Conservation (phyloP, 1,140 invertebrate species). For the Drosophila chauvacae region DNA sequence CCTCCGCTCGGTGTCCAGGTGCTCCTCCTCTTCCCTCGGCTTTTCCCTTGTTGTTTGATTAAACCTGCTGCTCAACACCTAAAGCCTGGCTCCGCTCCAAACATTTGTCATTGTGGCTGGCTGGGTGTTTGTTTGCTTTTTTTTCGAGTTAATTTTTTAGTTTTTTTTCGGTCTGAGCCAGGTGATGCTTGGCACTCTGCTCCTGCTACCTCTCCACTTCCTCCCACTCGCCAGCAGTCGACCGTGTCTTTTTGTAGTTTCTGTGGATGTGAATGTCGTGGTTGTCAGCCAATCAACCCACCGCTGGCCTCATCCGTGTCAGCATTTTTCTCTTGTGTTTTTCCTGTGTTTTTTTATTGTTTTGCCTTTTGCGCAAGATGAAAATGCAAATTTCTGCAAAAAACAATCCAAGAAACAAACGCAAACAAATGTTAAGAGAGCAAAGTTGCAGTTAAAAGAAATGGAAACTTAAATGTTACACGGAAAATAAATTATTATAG, state of each 20-base stretch:
- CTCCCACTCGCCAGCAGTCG: constrained; percentile 50
- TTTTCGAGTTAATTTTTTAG: not conserved
- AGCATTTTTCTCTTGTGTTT: constrained; percentile 56
- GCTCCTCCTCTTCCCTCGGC: constrained; percentile 4
- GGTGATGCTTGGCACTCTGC: constrained; percentile 20
- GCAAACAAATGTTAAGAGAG: constrained; percentile 43
- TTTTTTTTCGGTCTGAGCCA: constrained; percentile 35
- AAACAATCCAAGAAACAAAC: constrained; percentile 33
- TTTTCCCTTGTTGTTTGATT: constrained; percentile 34
- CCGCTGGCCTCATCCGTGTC: constrained; percentile 54
- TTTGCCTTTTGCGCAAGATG: constrained; percentile 67
- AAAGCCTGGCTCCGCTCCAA: constrained; percentile 52
- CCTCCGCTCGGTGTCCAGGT: not conserved
- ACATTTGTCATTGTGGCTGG: constrained; percentile 51
- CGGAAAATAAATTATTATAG: not conserved
- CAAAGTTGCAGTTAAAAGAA: constrained; percentile 44
- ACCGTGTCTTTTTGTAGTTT: constrained; percentile 39
- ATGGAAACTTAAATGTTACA: constrained; percentile 37
- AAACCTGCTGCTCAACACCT: constrained; percentile 52
- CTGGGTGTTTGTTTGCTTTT: constrained; percentile 6
- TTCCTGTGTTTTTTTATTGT: constrained; percentile 10
- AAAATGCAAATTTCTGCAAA: constrained; percentile 80
- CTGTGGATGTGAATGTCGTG: constrained; percentile 45
- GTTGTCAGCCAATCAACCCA: constrained; percentile 63
- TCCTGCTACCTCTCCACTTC: constrained; percentile 23